These are phyloP conservation scores for Pygmarrhopalites habei DNA, from an alignment of 1,140 invertebrate genomes.

Conservation along the genomic window DNA sequence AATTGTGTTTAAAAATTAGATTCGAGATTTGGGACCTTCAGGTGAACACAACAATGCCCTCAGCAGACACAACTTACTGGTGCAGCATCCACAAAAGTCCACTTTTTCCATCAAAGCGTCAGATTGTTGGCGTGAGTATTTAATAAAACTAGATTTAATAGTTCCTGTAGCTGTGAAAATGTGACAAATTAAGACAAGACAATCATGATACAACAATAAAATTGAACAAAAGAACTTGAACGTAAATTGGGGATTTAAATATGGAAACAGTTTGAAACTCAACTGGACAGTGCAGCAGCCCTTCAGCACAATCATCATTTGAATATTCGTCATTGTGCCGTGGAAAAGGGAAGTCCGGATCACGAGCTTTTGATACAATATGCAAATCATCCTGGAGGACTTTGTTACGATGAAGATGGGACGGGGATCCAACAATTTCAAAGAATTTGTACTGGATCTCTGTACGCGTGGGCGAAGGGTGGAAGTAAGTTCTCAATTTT, in stretches of 20 bases:
- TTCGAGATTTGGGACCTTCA: slow-evolving; percentile 16
- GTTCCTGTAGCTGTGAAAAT: too few relatives aligned
- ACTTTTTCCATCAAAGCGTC: background rate
- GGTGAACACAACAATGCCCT: slow-evolving; percentile 13
- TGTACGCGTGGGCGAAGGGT: slow-evolving; percentile 16
- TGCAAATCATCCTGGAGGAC: background rate
- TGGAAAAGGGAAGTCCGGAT: background rate
- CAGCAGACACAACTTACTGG: slow-evolving; percentile 24
- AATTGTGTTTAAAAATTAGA: too few relatives aligned
- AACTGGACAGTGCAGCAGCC: background rate
- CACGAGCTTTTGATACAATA: background rate
- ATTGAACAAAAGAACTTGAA: too few relatives aligned
- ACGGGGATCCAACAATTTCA: background rate
- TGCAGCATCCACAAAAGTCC: slow-evolving; percentile 23
- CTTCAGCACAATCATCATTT: slow-evolving; percentile 15
- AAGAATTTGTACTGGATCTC: background rate
- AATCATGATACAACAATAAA: too few relatives aligned
- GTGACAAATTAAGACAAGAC: too few relatives aligned
- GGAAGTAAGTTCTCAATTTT: too few relatives aligned
- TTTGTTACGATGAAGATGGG: background rate
- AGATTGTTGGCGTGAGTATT: slow-evolving; percentile 19
- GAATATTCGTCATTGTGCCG: background rate
- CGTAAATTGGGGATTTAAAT: too few relatives aligned
- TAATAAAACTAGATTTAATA: background rate
- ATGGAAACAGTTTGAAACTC: too few relatives aligned